Base-by-base conservation (phyloP, 2,888 invertebrate species). In the Pristionchus fissidentatus region DNA sequence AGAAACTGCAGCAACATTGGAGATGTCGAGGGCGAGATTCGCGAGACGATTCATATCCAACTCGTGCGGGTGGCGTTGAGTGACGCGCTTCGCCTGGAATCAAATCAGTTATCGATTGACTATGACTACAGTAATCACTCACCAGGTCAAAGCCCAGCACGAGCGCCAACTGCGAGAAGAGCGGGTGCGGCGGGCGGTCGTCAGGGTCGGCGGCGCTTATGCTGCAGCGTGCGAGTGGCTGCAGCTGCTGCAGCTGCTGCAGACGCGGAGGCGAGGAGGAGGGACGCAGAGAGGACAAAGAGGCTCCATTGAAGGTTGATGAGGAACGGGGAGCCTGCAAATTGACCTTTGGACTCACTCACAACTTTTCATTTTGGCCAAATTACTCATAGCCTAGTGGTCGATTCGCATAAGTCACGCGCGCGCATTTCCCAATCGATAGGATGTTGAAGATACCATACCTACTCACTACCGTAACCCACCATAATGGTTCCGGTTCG, bases 141-240 rank as follows among this genome's bases (percentile, higher is more conserved):
- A 78, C 75, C 75, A 75, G 46, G 29, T 78, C 78, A 26, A 29
- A 79, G 38, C 79, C 79, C 7, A 79, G 55, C 1, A 79, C 43
- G 55, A 79, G 79, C 26, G 79, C 79, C 7, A 79, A 57, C 57
- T 79, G 79, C 38, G 79, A 57, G 55, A 79, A 57, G 41, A 55
- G 38, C 22, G 79, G 55, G 57, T 77, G 77, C 70, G 38, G 70
- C 70, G 70, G 41, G 41, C 26, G 70, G n/a, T 70, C 41, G n/a
- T n/a, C 10, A 38, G 66, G 38, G 7, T 70, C 22, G 41, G 5
- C 70, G 41, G 26, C 26, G 32, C 26, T 26, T 8, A 41, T 70
- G 38, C 70, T 1, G 70, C 35, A 35, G n/a, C 26, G 22, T 22
- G 26, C 57, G 26, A 26, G n/a, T 26, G n/a, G 26, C 57, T 57